phyloP scores from a whole-genome alignment of 1,140 invertebrate species.

The Drosophila rufa region DNA sequence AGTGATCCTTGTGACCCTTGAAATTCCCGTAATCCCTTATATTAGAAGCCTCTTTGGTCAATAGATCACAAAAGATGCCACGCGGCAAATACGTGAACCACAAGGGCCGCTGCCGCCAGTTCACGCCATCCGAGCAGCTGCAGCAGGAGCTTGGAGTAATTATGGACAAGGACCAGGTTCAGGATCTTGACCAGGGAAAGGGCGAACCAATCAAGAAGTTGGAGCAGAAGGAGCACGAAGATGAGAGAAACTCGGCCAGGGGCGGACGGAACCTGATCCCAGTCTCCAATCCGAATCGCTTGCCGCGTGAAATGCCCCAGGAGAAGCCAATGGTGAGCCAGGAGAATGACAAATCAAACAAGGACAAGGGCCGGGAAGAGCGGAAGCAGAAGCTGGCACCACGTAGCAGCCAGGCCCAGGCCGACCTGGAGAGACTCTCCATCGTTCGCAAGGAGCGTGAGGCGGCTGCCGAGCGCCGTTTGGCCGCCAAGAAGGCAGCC shows the following conservation, averaged over 20 bases:
- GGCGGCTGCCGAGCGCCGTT: conserved; percentile 44
- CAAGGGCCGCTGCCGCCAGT: conserved; percentile 57
- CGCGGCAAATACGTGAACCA: conserved; percentile 49
- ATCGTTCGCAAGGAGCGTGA: conserved; percentile 51
- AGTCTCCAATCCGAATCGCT: conserved; percentile 59
- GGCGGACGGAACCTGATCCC: conserved; percentile 38
- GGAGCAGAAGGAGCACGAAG: neutral
- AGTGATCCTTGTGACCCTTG: neutral
- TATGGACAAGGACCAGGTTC: neutral
- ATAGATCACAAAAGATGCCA: conserved; percentile 33
- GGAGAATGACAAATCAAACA: neutral
- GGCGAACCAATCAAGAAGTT: neutral
- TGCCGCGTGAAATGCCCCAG: neutral
- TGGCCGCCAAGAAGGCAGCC: conserved; percentile 47
- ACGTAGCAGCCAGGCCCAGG: conserved; percentile 6
- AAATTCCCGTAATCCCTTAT: neutral
- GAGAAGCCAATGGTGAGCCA: neutral
- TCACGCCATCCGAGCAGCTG: conserved; percentile 49
- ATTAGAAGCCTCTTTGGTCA: neutral
- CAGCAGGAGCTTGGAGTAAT: conserved; percentile 24
- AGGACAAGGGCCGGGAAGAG: neutral
- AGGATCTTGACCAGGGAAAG: neutral
- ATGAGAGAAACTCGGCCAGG: neutral
- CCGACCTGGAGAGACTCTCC: conserved; percentile 51
- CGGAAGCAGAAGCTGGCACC: neutral